These are phyloP conservation scores for Cephus rjabovi DNA, from an alignment of 2,888 invertebrate genomes.

Conservation along the genomic window DNA sequence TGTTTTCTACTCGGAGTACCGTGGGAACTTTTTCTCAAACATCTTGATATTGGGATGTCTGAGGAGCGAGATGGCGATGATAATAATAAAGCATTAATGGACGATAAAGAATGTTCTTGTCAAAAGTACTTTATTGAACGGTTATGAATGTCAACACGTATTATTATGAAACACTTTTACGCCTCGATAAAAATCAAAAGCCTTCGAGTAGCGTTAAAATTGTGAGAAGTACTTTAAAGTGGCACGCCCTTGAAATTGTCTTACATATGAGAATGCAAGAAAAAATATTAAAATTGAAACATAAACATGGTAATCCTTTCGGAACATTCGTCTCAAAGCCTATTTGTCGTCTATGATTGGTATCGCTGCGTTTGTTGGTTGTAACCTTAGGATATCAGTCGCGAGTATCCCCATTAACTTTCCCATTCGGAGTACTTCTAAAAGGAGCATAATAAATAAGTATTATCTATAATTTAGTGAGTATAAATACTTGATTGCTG, in stretches of 20 bases:
- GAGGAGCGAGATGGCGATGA: not conserved
- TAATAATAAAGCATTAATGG: not conserved
- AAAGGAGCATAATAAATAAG: conserved; percentile 1
- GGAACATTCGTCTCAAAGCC: conserved; percentile 8
- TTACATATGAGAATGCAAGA: not conserved
- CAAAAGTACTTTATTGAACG: conserved; percentile 36
- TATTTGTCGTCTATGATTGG: conserved; percentile 11
- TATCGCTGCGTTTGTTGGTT: conserved; percentile 1
- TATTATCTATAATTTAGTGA: not conserved
- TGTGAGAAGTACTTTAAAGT: conserved; percentile 1
- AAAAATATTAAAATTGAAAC: conserved; percentile 1
- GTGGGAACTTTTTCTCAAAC: not conserved
- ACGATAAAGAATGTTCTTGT: conserved; percentile 8
- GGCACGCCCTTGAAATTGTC: not conserved
- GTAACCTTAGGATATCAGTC: conserved; percentile 14
- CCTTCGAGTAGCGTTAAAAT: conserved; percentile 2
- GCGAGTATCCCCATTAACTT: conserved; percentile 16
- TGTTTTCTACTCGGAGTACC: not conserved
- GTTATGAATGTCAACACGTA: conserved; percentile 16
- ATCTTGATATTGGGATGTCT: not conserved
- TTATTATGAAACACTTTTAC: not conserved
- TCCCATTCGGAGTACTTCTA: conserved; percentile 19
- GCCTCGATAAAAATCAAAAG: conserved; percentile 4
- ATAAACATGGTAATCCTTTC: not conserved
- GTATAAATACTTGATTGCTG: not conserved